Evolutionary conservation across 1,140 invertebrate species (phyloP).

Genomic region (Megathymus violae): DNA sequence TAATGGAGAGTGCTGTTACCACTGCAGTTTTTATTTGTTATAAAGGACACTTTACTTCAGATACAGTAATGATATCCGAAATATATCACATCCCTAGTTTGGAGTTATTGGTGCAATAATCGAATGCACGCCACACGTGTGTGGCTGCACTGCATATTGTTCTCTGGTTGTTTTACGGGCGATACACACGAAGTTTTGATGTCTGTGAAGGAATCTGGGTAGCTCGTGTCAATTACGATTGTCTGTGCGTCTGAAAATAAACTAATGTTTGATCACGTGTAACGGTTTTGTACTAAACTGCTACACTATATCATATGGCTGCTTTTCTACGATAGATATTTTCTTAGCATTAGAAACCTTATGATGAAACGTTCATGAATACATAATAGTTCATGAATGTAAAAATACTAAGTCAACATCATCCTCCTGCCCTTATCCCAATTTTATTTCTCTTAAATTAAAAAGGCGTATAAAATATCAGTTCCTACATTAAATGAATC

Average conservation of each 20-base stretch:
- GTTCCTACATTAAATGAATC: too few relatives aligned
- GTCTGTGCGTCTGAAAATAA: neutral
- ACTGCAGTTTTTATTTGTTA: too few relatives aligned
- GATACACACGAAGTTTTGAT: neutral
- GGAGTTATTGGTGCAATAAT: conserved; percentile 1
- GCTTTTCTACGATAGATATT: too few relatives aligned
- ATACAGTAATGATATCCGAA: neutral
- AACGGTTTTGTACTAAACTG: neutral
- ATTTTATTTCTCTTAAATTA: too few relatives aligned
- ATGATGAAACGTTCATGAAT: too few relatives aligned
- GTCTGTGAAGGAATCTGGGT: neutral
- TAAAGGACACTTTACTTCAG: neutral
- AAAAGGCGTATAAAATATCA: too few relatives aligned
- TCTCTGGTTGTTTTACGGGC: neutral
- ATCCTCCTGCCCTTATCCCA: too few relatives aligned
- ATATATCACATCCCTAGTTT: conserved; percentile 1
- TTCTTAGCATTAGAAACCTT: too few relatives aligned
- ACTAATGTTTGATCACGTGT: neutral
- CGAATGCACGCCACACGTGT: neutral
- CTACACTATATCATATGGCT: neutral
- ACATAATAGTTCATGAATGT: too few relatives aligned
- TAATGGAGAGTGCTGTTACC: too few relatives aligned
- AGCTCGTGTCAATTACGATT: neutral
- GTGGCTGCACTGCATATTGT: neutral
- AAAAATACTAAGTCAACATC: too few relatives aligned